Evolutionary conservation across 2,888 invertebrate species (phyloP), one percentile per base, ranked within the genome.

Genomic region (Amaurobius ferox): DNA sequence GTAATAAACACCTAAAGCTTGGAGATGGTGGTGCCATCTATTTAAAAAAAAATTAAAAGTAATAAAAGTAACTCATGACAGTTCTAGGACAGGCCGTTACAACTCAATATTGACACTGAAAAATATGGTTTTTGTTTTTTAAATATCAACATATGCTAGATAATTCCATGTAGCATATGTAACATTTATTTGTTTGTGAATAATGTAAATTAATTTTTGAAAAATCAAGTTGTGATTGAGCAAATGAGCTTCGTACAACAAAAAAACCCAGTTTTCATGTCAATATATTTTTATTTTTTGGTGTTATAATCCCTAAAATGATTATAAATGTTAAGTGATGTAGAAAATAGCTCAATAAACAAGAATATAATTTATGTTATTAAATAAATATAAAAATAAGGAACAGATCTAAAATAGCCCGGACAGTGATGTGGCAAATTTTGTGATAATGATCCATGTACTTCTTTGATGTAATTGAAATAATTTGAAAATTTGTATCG

Each of bases 301-400:
- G 39, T 61, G 19, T 61, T 61, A 61, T 61, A 61, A 61, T 61
- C 9, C 61, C 61, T 61, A 61, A 16, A 61, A 61, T 61, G 61
- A 23, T 61, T 61, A 61, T 9, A 61, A 61, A 61, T 19, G 7
- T 61, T 61, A 19, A 61, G n/a, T 7, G 61, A 61, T 61, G 61
- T 61, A 61, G 61, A 61, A 61, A 61, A 61, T 61, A 61, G n/a
- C 19, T 61, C 61, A 61, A 61, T 61, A 61, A 61, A 61, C 61
- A 61, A 61, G n/a, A 16, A 61, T 61, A 61, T 6, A 61, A 61
- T 9, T 7, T 7, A 19, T 13, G 7, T 61, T 19, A 13, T 61
- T n/a, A 61, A 61, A 61, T 61, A 61, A 61, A 13, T 13, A 61
- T 7, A 61, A 13, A 7, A 61, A 61, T 13, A 61, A 61, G n/a